Conservation (phyloP, 2,113 vertebrate genomes). For the Tricholaema leucomelas region DNA sequence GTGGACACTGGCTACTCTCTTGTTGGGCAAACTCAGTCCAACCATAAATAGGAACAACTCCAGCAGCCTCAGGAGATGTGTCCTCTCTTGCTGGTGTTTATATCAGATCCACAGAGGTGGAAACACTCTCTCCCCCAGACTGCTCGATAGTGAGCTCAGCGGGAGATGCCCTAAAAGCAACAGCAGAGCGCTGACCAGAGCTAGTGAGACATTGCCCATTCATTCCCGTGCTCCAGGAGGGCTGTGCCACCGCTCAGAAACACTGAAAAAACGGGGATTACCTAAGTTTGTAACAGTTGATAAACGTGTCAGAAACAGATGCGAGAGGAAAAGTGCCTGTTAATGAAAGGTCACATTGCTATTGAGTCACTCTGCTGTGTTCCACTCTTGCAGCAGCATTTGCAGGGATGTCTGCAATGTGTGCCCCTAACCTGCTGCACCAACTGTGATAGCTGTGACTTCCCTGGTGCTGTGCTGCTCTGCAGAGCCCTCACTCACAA, state of each 20-base stretch:
- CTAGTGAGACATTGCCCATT: not conserved
- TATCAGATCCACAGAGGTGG: not conserved
- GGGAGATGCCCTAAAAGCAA: not conserved
- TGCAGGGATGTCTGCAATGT: not conserved
- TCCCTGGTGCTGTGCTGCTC: not conserved
- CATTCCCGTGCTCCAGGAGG: not conserved
- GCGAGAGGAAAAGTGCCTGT: not conserved
- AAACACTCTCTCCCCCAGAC: fast-evolving
- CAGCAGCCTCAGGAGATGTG: not conserved
- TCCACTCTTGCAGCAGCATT: not conserved
- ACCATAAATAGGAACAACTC: not conserved
- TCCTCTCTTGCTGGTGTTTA: not conserved
- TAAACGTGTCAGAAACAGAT: not conserved
- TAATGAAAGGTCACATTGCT: not conserved
- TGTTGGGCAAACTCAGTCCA: not conserved
- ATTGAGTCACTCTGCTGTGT: not conserved
- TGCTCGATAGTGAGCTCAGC: not conserved
- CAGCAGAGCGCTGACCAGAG: not conserved
- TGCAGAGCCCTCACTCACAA: not conserved
- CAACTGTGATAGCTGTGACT: not conserved
- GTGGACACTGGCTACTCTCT: not conserved
- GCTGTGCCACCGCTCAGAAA: not conserved
- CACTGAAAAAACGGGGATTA: not conserved
- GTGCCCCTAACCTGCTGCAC: not conserved
- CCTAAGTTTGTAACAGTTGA: not conserved